Conservation (phyloP, 64 coral and sea anemone genomes). For the Pachyseris speciosa region DNA sequence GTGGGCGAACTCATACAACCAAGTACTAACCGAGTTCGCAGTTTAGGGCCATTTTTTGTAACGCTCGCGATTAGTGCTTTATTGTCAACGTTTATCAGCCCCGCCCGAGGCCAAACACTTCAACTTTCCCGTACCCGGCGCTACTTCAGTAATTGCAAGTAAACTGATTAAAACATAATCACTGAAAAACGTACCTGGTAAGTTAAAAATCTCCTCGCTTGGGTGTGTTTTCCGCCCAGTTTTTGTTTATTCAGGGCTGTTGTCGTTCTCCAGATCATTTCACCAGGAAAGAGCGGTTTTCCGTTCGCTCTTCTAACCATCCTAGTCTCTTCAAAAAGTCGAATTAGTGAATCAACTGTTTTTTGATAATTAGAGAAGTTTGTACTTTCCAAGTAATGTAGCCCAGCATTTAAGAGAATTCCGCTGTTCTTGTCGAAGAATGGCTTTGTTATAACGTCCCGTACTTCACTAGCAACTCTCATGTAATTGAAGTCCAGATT, state of each 20-base stretch:
- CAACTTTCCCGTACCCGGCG: too few relatives aligned
- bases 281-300: slow-evolving; percentile 72
- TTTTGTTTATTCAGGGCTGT: slow-evolving; percentile 89
- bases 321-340: slow-evolving; percentile 66
- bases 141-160: too few relatives aligned
- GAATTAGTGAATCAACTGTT: slow-evolving; percentile 53
- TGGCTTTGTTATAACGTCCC: slow-evolving; percentile 76
- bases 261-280: slow-evolving; percentile 87
- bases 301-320: slow-evolving; percentile 11
- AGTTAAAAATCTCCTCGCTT: slow-evolving; percentile 79
- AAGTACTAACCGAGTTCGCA: too few relatives aligned
- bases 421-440: slow-evolving; percentile 76
- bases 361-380: slow-evolving; percentile 90
- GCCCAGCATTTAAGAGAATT: slow-evolving; percentile 80
- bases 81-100: too few relatives aligned
- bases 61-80: too few relatives aligned
- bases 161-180: too few relatives aligned
- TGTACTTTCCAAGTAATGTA: slow-evolving; percentile 92
- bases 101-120: too few relatives aligned
- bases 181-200: slow-evolving; percentile 47
- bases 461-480: slow-evolving; percentile 71
- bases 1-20: too few relatives aligned
- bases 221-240: slow-evolving; percentile 78
- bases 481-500: slow-evolving; percentile 77
- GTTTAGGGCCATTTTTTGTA: too few relatives aligned